Evolutionary conservation across 2,113 vertebrate species (phyloP).

Genomic region (Microtus ochrogaster): DNA sequence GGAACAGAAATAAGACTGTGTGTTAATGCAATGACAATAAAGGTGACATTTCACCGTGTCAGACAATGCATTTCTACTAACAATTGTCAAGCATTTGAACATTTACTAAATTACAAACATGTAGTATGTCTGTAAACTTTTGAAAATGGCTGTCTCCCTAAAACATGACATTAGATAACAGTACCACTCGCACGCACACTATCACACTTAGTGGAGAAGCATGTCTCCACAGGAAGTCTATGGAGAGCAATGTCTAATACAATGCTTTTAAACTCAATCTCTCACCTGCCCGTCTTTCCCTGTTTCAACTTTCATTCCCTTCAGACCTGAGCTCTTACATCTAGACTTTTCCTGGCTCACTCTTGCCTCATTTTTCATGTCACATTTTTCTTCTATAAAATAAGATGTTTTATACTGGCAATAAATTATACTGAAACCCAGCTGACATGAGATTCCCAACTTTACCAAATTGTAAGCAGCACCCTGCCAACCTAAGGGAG

Average conservation of each 20-base stretch:
- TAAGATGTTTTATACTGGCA: slow-evolving; percentile 21
- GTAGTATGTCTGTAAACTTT: neutral
- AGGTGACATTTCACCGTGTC: neutral
- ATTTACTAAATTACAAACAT: neutral
- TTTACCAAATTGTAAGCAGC: slow-evolving; percentile 5
- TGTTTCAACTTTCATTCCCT: neutral
- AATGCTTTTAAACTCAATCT: neutral
- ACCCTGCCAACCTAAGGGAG: neutral
- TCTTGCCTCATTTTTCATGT: slow-evolving; percentile 48
- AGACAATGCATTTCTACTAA: neutral
- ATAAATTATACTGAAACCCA: slow-evolving; percentile 55
- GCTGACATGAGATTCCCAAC: neutral
- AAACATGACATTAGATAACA: neutral
- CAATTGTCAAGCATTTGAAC: neutral
- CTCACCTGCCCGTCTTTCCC: neutral
- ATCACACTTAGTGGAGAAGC: neutral
- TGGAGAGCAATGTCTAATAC: neutral
- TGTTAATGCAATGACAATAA: neutral
- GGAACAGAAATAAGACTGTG: neutral
- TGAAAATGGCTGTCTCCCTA: neutral
- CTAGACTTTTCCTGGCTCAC: neutral
- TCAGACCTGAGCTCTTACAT: neutral
- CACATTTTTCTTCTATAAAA: neutral
- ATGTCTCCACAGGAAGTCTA: neutral
- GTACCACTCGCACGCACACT: neutral